These are phyloP conservation scores for Gambelia wislizenii DNA, from an alignment of 2,797 vertebrate species.

Conservation along the genomic window DNA sequence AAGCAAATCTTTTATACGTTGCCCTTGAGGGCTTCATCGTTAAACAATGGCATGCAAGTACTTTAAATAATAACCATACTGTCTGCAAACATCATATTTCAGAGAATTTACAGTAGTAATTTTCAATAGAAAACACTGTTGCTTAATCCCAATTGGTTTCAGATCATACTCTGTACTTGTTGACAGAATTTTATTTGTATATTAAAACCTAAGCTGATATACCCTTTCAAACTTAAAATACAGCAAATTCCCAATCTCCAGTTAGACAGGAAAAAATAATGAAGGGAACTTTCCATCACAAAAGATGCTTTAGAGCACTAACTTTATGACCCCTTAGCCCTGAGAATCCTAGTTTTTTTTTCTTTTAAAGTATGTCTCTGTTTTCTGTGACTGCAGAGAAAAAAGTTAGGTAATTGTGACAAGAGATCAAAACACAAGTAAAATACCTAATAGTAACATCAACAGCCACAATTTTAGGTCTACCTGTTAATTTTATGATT, in stretches of 20 bases:
- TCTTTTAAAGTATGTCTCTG: neutral
- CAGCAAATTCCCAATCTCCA: neutral
- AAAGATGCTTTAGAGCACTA: slow-evolving; percentile 8
- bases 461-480: neutral
- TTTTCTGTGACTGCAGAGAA: neutral
- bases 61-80: neutral
- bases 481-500: neutral
- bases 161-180: slow-evolving; percentile 18
- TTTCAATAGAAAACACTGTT: slow-evolving; percentile 2
- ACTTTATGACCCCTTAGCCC: neutral
- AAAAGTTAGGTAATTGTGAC: neutral
- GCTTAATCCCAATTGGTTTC: slow-evolving; percentile 48
- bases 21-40: neutral
- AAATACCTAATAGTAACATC: neutral
- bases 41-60: neutral
- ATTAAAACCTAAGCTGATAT: neutral
- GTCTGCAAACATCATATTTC: neutral
- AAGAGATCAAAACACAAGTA: neutral
- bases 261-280: slow-evolving; percentile 1
- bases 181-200: slow-evolving; percentile 22
- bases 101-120: neutral
- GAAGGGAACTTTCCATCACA: slow-evolving; percentile 21
- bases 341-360: neutral
- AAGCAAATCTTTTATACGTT: neutral
- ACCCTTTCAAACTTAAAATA: neutral